A percentile compares a stretch with the other conserved stretches of the same genome.
Evolutionary conservation across 2,797 vertebrate genomes (phyloP).

Genomic region (Chelmon rostratus): DNA sequence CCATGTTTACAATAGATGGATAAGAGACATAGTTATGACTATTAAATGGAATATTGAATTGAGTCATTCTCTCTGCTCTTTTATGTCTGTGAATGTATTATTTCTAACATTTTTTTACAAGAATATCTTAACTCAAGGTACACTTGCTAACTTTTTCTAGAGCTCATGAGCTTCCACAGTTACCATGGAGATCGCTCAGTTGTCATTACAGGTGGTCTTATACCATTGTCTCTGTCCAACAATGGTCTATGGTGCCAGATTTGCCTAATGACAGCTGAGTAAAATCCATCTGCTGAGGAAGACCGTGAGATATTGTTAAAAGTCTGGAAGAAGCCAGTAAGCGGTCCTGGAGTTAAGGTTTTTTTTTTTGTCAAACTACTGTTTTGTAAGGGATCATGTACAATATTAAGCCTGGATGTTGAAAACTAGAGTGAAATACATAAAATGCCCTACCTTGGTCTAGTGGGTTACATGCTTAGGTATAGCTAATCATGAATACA

Average conservation of each 20-base stretch:
- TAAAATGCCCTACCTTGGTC: too few species aligned
- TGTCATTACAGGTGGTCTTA: background rate
- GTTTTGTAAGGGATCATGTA: background rate
- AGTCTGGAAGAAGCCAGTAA: background rate
- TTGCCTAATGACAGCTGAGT: background rate
- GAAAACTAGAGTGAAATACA: too few species aligned
- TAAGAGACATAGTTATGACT: slow-evolving; percentile 81
- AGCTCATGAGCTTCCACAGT: slow-evolving; percentile 6
- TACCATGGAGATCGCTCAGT: slow-evolving; percentile 15
- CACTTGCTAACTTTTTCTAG: background rate
- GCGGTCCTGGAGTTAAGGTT: background rate
- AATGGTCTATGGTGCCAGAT: background rate
- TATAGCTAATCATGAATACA: too few species aligned
- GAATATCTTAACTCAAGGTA: background rate
- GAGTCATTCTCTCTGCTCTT: slow-evolving; percentile 29
- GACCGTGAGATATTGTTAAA: slow-evolving; percentile 11
- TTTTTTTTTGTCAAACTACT: slow-evolving; percentile 9
- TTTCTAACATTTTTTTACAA: slow-evolving; percentile 7
- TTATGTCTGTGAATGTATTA: slow-evolving; percentile 17
- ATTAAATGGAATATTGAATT: slow-evolving; percentile 85
- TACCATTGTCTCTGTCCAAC: background rate
- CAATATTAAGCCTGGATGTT: too few species aligned
- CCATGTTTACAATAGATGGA: slow-evolving; percentile 86
- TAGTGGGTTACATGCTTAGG: too few species aligned
- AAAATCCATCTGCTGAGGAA: slow-evolving; percentile 13